These are phyloP conservation scores for Tetrao urogallus DNA, from an alignment of 2,113 vertebrate genomes.

Conservation along the genomic window DNA sequence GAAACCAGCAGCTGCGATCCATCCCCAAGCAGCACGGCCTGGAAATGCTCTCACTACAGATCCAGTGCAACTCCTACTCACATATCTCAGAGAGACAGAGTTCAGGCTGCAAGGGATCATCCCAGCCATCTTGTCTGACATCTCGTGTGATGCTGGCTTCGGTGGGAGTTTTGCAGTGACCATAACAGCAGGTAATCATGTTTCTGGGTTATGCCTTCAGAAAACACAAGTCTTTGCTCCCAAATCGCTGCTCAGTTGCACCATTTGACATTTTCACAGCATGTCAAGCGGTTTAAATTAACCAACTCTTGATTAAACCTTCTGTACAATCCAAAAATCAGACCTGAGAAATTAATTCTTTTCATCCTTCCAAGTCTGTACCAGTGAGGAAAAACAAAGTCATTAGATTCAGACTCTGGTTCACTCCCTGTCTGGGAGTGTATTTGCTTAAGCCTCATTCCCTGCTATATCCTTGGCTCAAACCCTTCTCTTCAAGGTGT, in stretches of 20 bases:
- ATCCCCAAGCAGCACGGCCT: accelerated
- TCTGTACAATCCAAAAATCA: slow-evolving; percentile 19
- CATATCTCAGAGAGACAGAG: neutral
- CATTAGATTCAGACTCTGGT: slow-evolving; percentile 58
- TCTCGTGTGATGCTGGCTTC: neutral
- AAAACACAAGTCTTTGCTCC: neutral
- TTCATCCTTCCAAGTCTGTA: slow-evolving; percentile 40
- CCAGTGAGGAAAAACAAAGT: slow-evolving; percentile 60
- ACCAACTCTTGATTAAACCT: neutral
- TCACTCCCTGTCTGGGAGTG: slow-evolving; percentile 64
- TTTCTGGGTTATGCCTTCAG: neutral
- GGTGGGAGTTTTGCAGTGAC: neutral
- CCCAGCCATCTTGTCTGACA: neutral
- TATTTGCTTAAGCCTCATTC: slow-evolving; percentile 61
- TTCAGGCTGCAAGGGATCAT: neutral
- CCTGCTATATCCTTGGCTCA: slow-evolving; percentile 48
- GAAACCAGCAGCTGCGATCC: neutral
- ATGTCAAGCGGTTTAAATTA: slow-evolving; percentile 12
- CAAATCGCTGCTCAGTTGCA: neutral
- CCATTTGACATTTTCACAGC: neutral
- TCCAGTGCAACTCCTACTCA: neutral
- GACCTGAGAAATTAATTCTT: slow-evolving; percentile 46
- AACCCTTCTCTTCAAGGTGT: slow-evolving; percentile 48
- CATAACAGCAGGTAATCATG: neutral
- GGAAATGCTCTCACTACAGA: neutral